Percentiles rank a stretch among this genome's conserved stretches.
phyloP scores from a whole-genome alignment of 1,140 invertebrate species.

The Steinernema khuongi region DNA sequence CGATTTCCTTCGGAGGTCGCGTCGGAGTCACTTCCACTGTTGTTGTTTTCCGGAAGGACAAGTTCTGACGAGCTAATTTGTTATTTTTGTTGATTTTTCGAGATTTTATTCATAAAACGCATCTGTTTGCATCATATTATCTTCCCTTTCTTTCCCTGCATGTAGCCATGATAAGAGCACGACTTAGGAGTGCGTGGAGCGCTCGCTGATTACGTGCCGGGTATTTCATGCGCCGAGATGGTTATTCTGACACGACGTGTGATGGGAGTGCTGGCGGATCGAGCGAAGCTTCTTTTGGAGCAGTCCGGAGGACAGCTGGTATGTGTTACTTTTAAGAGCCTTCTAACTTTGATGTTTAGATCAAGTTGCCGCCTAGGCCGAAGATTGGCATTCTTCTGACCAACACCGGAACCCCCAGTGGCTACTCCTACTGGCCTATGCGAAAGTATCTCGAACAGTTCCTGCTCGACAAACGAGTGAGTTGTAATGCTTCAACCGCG shows the following conservation, averaged over 20 bases:
- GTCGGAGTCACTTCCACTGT: slow-evolving; percentile 31
- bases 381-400: slow-evolving; percentile 25
- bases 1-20: slow-evolving; percentile 28
- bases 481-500: not conserved
- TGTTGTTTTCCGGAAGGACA: slow-evolving; percentile 23
- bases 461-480: slow-evolving; percentile 4
- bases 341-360: not conserved
- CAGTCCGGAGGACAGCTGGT: slow-evolving; percentile 4
- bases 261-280: slow-evolving; percentile 8
- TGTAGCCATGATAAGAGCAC: not conserved
- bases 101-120: not conserved
- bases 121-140: not conserved
- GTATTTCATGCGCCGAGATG: not conserved
- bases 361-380: not conserved
- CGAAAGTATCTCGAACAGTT: slow-evolving; percentile 21
- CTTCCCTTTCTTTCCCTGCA: not conserved
- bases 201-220: not conserved
- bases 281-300: slow-evolving; percentile 4
- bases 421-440: slow-evolving; percentile 20
- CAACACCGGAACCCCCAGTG: slow-evolving; percentile 23
- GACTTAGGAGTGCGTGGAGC: not conserved
- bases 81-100: not conserved
- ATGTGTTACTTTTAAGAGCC: not conserved
- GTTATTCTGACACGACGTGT: not conserved
- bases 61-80: not conserved